Percentiles rank a stretch among this genome's conserved stretches.
These are phyloP conservation scores for Phengaris alcon DNA, from an alignment of 2,888 invertebrate species.

Conservation along the genomic window DNA sequence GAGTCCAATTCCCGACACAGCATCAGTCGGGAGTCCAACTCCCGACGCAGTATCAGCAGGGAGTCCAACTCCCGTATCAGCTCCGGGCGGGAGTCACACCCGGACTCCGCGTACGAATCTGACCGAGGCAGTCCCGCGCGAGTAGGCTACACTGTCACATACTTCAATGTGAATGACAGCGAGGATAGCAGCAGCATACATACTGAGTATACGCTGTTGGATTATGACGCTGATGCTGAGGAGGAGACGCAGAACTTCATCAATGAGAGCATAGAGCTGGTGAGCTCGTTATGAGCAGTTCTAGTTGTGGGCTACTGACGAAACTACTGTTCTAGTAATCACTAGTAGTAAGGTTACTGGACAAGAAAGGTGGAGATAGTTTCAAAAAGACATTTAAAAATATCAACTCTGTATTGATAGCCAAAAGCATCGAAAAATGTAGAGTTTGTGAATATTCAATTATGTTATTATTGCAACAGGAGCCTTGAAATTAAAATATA, in stretches of 20 bases:
- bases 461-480: background rate
- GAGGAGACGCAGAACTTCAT: constrained; percentile 69
- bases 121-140: constrained; percentile 60
- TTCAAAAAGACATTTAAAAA: background rate
- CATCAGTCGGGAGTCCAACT: constrained; percentile 50
- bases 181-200: constrained; percentile 71
- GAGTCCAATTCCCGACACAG: constrained; percentile 46
- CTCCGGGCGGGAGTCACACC: constrained; percentile 50
- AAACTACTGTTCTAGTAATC: background rate
- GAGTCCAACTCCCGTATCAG: constrained; percentile 46
- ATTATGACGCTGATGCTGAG: constrained; percentile 55
- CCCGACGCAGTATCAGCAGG: constrained; percentile 40
- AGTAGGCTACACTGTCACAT: constrained; percentile 68
- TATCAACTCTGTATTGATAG: background rate
- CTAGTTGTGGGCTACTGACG: constrained; percentile 6
- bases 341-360: too few species aligned
- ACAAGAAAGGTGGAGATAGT: background rate
- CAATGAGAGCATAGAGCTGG: constrained; percentile 69
- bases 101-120: constrained; percentile 72
- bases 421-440: background rate
- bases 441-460: background rate
- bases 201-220: constrained; percentile 69
- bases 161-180: constrained; percentile 70
- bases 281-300: constrained; percentile 64
- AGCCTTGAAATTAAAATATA: background rate